phyloP scores from a whole-genome alignment of 2,113 vertebrate genomes.

The Thermophis baileyi region DNA sequence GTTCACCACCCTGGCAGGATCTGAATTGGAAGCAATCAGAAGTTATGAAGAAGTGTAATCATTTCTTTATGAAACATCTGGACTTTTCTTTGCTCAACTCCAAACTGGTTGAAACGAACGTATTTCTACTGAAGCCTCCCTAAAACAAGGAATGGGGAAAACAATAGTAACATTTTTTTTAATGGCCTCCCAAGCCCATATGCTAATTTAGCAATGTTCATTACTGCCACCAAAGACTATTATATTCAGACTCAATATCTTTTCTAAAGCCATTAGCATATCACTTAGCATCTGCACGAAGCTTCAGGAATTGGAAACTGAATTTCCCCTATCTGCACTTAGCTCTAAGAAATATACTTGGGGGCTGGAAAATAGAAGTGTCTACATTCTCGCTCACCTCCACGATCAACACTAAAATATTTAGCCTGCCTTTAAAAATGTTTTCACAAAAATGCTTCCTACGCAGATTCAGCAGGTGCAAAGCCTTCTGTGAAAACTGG shows the following conservation, averaged over 20 bases:
- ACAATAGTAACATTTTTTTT: accelerated
- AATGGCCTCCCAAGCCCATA: neutral
- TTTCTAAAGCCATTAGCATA: neutral
- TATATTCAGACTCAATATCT: slow-evolving; percentile 8
- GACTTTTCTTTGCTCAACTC: neutral
- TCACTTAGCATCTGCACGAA: slow-evolving; percentile 10
- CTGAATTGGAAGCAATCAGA: slow-evolving; percentile 57
- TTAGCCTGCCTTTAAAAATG: neutral
- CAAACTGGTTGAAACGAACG: neutral
- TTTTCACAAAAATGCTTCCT: neutral
- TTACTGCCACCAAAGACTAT: neutral
- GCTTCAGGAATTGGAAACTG: neutral
- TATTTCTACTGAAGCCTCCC: neutral
- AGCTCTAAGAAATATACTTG: neutral
- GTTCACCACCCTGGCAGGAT: slow-evolving; percentile 96
- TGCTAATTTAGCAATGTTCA: neutral
- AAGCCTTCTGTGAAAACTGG: neutral
- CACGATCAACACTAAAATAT: accelerated
- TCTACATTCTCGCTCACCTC: neutral
- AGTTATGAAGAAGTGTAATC: accelerated
- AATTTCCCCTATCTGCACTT: slow-evolving; percentile 17
- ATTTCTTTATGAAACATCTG: neutral
- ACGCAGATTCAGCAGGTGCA: neutral
- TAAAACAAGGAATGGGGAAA: neutral
- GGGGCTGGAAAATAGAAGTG: neutral